Base-by-base conservation (phyloP, 2,797 vertebrate species). In the Eremophila alpestris region DNA sequence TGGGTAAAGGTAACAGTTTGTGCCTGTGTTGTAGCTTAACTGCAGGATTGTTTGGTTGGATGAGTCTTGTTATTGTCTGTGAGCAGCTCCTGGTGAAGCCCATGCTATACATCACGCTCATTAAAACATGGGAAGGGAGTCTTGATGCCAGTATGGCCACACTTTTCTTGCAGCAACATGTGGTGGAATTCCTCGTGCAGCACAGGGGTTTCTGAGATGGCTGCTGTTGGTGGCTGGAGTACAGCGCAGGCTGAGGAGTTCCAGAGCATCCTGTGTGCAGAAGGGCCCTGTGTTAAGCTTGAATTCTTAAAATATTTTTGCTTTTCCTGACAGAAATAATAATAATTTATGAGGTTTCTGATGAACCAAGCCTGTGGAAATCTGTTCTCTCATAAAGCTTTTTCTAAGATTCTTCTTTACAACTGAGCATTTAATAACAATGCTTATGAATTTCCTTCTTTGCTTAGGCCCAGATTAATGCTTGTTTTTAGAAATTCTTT, bases 231-330 rank as follows among this genome's bases (percentile, higher is more conserved):
- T 74, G 85, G 74, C 60, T 77, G 70, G n/a, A 75, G 43, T 30
- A 15, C 54, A 74, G 43, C 8, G 1, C 7, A 11, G 15, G 12
- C 55, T 80, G 82, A 90, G 92, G 43, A 77, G 62, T 83, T 89
- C 49, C 80, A 83, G 70, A 80, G 41, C 1, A 0, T 68, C 54
- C 54, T 41, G 22, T 74, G 21, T 83, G 55, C 58, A 75, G n/a
- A 63, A 65, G 23, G 16, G 5, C 29, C 45, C 48, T 32, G 23
- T 86, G 27, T 71, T 90, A 55, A 10, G 2, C 49, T 88, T 78
- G 52, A 75, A 82, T 91, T 95, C 79, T 91, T 94, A 41, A 81
- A 74, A 78, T 78, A 49, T 49, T 92, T 95, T 65, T 81, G 26
- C 22, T 73, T 90, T 83, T 94, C 68, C 69, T 93, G 70, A 76